Conservation (phyloP, 1,140 invertebrate genomes). For the Frieseomelitta varia region DNA sequence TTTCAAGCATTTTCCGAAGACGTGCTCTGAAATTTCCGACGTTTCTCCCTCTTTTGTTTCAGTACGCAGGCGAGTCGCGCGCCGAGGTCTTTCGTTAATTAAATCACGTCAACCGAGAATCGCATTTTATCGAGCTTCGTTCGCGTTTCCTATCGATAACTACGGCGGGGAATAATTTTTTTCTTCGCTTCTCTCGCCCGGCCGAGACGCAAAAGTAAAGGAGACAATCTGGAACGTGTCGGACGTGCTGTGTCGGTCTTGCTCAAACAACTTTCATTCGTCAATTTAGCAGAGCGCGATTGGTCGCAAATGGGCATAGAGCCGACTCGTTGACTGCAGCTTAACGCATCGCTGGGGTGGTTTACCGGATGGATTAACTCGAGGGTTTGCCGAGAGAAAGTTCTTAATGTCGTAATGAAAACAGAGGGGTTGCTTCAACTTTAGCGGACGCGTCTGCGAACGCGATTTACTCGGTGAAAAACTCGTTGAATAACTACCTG, state of each 20-base stretch:
- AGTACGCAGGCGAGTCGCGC: not conserved
- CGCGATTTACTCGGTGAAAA: constrained; percentile 53
- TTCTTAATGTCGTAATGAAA: constrained; percentile 69
- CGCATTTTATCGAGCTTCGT: not conserved
- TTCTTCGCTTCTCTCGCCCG: too few relatives aligned
- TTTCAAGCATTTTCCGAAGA: not conserved
- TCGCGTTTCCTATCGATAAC: too few relatives aligned
- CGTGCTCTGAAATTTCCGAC: not conserved
- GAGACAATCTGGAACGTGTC: not conserved
- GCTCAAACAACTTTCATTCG: constrained; percentile 13
- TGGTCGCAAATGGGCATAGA: constrained; percentile 34
- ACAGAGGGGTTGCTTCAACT: constrained; percentile 45
- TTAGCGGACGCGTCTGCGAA: constrained; percentile 48
- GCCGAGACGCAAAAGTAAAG: not conserved
- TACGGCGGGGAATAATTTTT: too few relatives aligned
- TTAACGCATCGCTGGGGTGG: constrained; percentile 37
- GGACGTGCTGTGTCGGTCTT: not conserved
- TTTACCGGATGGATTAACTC: constrained; percentile 67
- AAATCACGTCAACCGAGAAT: not conserved
- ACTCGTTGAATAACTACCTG: constrained; percentile 60
- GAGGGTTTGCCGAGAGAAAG: constrained; percentile 67
- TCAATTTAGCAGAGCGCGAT: constrained; percentile 28
- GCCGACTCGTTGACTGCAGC: constrained; percentile 40
- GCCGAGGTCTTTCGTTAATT: not conserved
- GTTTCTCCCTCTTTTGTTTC: not conserved